Percentiles rank a stretch among this genome's conserved stretches.
Conservation (phyloP, 1,140 invertebrate species). For the Vollenhovia emeryi region DNA sequence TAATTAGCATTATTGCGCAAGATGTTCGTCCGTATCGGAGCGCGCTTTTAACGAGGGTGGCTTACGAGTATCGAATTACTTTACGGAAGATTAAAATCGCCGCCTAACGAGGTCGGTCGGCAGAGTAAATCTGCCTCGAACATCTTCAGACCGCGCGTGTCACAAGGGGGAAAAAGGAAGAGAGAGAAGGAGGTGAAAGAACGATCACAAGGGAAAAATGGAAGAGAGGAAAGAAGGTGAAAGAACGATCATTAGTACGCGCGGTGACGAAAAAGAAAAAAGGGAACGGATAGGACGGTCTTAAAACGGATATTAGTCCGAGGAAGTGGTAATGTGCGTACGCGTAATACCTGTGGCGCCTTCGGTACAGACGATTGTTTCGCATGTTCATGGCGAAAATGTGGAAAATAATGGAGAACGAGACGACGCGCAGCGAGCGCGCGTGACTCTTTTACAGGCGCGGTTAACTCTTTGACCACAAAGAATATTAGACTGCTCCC, state of each 20-base stretch:
- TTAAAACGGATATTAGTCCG: slow-evolving; percentile 36
- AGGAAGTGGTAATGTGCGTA: slow-evolving; percentile 18
- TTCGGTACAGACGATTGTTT: slow-evolving; percentile 41
- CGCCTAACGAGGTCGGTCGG: slow-evolving; percentile 24
- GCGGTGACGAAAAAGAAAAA: not conserved
- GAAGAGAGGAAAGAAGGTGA: not conserved
- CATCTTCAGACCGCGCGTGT: slow-evolving; percentile 16
- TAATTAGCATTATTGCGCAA: slow-evolving; percentile 54
- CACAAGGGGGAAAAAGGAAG: not conserved
- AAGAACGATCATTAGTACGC: slow-evolving; percentile 9
- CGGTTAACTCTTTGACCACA: slow-evolving; percentile 35
- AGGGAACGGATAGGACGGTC: not conserved
- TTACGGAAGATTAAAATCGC: slow-evolving; percentile 48
- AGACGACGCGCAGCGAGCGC: not conserved
- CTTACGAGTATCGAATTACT: slow-evolving; percentile 48
- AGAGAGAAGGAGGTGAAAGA: not conserved
- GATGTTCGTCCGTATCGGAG: not conserved
- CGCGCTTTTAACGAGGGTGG: slow-evolving; percentile 26
- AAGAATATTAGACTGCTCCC: slow-evolving; percentile 29
- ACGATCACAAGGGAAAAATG: not conserved
- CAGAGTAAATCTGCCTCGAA: slow-evolving; percentile 39
- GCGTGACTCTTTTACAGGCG: not conserved
- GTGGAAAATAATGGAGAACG: slow-evolving; percentile 39
- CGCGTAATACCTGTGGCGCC: slow-evolving; percentile 30
- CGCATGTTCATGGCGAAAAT: slow-evolving; percentile 41